Evolutionary conservation across 2,113 vertebrate species (phyloP).

Genomic region (Ornithorhynchus anatinus): DNA sequence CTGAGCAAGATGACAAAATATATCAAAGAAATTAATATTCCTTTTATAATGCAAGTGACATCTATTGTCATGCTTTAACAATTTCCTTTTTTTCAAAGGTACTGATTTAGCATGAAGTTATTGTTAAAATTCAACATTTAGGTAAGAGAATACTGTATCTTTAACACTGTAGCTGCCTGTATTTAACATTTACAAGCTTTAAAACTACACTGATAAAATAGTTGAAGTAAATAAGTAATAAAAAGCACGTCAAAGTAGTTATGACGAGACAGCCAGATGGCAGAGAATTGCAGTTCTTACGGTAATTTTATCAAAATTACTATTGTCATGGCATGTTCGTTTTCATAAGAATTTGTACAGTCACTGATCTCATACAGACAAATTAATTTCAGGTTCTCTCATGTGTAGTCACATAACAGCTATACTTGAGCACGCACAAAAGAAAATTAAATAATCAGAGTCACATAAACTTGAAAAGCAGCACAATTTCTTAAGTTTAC

Average conservation of each 20-base stretch:
- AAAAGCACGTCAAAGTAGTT: constrained; percentile 78
- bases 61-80: constrained; percentile 5
- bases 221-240: constrained; percentile 77
- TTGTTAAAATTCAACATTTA: constrained; percentile 16
- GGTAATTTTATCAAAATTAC: constrained; percentile 85
- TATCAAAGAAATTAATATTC: constrained; percentile 5
- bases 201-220: constrained; percentile 65
- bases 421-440: constrained; percentile 81
- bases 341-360: constrained; percentile 82
- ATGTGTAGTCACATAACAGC: constrained; percentile 81
- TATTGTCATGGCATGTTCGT: constrained; percentile 85
- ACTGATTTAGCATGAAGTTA: constrained; percentile 20
- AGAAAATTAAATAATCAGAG: constrained; percentile 85
- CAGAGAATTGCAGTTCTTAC: constrained; percentile 76
- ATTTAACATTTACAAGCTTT: constrained; percentile 47
- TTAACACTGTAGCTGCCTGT: constrained; percentile 40
- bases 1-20: background rate
- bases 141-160: constrained; percentile 39
- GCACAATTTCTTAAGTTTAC: constrained; percentile 76
- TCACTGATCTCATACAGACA: constrained; percentile 83
- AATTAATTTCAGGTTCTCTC: constrained; percentile 87
- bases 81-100: constrained; percentile 28
- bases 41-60: constrained; percentile 35
- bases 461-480: constrained; percentile 78
- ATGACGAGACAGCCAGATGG: constrained; percentile 81